Conservation (phyloP, 53 echinoderm and acorn worm species). For the Henricia sp. region DNA sequence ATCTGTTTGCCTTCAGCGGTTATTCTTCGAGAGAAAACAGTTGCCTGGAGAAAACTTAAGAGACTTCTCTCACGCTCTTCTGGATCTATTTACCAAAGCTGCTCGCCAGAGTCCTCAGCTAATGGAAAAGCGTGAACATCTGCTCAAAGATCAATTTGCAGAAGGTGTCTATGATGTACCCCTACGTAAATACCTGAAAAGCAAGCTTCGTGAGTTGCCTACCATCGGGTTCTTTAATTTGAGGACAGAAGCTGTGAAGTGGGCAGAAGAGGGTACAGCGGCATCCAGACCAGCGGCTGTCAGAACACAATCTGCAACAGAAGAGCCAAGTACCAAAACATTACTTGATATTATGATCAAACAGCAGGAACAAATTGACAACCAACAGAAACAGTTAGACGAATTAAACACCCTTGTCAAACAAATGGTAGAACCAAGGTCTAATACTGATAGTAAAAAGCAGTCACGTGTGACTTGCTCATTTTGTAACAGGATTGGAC, state of each 20-base stretch:
- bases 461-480: background rate
- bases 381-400: background rate
- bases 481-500: conserved; percentile 11
- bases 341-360: no score
- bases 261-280: background rate
- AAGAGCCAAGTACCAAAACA: no score
- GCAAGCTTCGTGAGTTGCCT: background rate
- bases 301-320: background rate
- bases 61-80: no score
- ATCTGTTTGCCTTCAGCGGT: background rate
- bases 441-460: background rate
- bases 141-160: conserved; percentile 4
- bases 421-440: background rate
- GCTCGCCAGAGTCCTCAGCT: background rate
- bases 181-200: background rate
- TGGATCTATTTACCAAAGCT: background rate
- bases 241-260: background rate
- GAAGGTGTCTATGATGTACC: background rate
- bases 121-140: background rate
- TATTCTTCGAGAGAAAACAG: conserved; percentile 1
- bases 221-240: background rate
- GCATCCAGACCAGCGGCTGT: background rate
- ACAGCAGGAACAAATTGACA: conserved; percentile 15
- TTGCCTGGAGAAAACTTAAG: background rate
- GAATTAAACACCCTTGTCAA: background rate